Base-by-base conservation (phyloP, 1,140 invertebrate species). In the Drosophila littoralis region DNA sequence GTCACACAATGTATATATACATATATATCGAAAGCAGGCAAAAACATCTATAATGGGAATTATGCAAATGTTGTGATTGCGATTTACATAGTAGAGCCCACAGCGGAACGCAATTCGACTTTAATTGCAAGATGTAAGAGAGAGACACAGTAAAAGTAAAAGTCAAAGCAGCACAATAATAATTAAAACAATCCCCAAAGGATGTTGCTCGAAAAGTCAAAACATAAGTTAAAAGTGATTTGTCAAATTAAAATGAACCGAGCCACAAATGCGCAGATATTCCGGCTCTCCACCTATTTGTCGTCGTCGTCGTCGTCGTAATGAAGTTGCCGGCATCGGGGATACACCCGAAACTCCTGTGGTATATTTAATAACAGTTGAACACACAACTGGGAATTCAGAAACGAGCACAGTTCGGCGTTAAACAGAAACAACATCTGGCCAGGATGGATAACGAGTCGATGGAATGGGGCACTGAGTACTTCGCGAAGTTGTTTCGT, bases 201-300 rank as follows among this genome's bases (percentile, higher is more conserved):
- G 73, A 75, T 51, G 33, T 36, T 61, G 13, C 33, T 66, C n/a
- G 43, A 75, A 67, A 81, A 78, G 66, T 78, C 75, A 78, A 81
- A 82, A 63, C 78, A 81, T 74, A 82, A 75, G 78, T 57, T 81
- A 52, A 64, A 70, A 81, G 66, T 61, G 48, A 82, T 82, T 82
- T 80, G 78, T 80, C 75, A 80, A 78, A 75, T 70, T 63, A 63
- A 54, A 80, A 71, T 73, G 67, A 77, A 70, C 75, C 63, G 50
- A 45, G 48, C 22, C 55, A 9, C 13, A 4, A 40, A 32, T n/a
- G 52, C 52, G 32, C n/a, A 48, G 22, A 48, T 9, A 35, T 65
- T 48, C 15, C n/a, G n/a, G 28, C 6, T 8, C 15, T 28, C 22
- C 22, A n/a, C 38, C 40, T 35, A 36, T 28, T 28, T 28, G 22